Percentiles rank a stretch among this genome's conserved stretches.
These are phyloP conservation scores for Gortyna flavago DNA, from an alignment of 2,888 invertebrate genomes.

Conservation along the genomic window DNA sequence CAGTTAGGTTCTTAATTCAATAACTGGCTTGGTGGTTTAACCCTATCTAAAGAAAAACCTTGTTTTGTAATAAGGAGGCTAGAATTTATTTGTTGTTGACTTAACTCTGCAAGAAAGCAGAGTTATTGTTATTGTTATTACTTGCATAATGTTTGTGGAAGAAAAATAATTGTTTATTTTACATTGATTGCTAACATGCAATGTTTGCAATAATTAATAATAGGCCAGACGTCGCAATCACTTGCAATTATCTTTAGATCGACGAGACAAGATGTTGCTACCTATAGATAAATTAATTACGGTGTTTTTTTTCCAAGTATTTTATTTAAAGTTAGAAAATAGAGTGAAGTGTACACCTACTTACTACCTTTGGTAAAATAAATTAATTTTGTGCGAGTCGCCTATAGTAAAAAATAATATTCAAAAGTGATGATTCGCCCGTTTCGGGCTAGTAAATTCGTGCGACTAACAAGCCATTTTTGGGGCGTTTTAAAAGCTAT, in stretches of 20 bases:
- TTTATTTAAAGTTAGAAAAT: not conserved
- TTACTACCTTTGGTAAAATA: too few species aligned
- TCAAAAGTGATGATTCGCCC: too few species aligned
- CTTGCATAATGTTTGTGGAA: not conserved
- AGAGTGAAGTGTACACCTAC: not conserved
- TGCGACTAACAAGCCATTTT: too few species aligned
- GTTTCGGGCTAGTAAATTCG: too few species aligned
- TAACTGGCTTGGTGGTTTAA: too few species aligned
- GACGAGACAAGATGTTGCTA: slow-evolving; percentile 25
- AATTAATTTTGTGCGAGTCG: too few species aligned
- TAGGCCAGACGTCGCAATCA: slow-evolving; percentile 25
- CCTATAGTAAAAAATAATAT: too few species aligned
- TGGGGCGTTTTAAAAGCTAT: not conserved
- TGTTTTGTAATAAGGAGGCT: too few species aligned
- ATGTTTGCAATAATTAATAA: slow-evolving; percentile 13
- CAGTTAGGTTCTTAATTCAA: too few species aligned
- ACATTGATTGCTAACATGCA: slow-evolving; percentile 1
- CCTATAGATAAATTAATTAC: slow-evolving; percentile 5
- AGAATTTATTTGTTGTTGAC: not conserved
- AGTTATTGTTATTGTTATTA: not conserved
- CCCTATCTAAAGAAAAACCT: too few species aligned
- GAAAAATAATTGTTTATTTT: not conserved
- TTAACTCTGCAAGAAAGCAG: not conserved
- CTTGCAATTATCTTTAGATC: slow-evolving; percentile 30
- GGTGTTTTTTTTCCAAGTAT: not conserved